A percentile compares a stretch with the other conserved stretches of the same genome.
Evolutionary conservation across 2,113 vertebrate genomes (phyloP).

Genomic region (Tapirus terrestris): DNA sequence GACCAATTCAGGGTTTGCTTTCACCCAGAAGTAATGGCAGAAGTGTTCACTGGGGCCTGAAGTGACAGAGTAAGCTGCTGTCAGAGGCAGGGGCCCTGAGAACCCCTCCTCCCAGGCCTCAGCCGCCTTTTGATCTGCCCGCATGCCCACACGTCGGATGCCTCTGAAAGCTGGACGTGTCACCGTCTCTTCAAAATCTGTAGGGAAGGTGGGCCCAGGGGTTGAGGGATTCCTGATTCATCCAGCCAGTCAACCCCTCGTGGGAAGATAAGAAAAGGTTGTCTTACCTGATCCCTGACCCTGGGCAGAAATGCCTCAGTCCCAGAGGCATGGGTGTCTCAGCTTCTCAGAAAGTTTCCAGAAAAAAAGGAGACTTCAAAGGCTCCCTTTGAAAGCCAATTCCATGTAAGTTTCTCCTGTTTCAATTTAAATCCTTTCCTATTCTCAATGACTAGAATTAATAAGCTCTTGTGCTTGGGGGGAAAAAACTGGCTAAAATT

Average conservation of each 20-base stretch:
- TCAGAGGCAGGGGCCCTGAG: not conserved
- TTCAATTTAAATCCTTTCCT: not conserved
- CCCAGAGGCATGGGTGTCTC: not conserved
- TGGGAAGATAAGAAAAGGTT: not conserved
- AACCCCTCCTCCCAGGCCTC: not conserved
- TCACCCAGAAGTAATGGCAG: not conserved
- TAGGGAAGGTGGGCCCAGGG: not conserved
- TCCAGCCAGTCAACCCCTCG: not conserved
- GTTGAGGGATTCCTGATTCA: constrained; percentile 55
- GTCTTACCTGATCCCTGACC: not conserved
- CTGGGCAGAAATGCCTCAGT: not conserved
- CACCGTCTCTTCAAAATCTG: constrained; percentile 8
- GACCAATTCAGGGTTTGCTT: not conserved
- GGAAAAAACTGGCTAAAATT: not conserved
- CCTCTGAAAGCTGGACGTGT: constrained; percentile 23
- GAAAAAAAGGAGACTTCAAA: constrained; percentile 1
- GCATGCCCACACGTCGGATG: not conserved
- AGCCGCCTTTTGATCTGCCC: constrained; percentile 51
- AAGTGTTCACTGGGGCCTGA: not conserved
- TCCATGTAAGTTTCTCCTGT: not conserved
- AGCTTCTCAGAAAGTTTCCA: not conserved
- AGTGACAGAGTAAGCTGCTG: not conserved
- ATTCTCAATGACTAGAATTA: constrained; percentile 6
- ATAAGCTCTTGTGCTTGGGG: not conserved
- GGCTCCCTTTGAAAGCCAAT: not conserved